Conservation (phyloP, 2,797 vertebrate species). For the Trachurus trachurus region DNA sequence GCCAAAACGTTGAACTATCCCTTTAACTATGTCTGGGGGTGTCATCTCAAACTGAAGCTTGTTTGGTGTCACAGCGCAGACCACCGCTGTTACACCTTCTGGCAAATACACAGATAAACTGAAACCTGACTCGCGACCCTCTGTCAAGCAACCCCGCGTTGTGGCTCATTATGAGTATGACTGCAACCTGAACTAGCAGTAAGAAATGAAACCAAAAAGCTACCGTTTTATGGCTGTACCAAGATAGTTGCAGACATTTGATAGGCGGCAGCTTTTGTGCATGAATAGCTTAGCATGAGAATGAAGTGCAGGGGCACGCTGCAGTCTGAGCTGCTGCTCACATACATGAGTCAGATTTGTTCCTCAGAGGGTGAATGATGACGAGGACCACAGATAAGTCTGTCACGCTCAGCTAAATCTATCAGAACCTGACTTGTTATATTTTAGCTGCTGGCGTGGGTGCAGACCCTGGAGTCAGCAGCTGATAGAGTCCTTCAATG, state of each 20-base stretch:
- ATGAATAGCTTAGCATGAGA: not conserved
- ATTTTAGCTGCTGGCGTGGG: not conserved
- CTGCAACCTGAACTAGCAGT: not conserved
- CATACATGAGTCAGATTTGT: not conserved
- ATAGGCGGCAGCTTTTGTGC: slow-evolving; percentile 4
- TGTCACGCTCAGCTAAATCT: not conserved
- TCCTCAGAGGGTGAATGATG: slow-evolving; percentile 9
- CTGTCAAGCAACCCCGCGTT: not conserved
- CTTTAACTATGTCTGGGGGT: not conserved
- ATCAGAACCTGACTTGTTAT: not conserved
- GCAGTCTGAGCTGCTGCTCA: not conserved
- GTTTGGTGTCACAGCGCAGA: not conserved
- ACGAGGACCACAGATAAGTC: not conserved
- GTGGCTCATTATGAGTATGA: not conserved
- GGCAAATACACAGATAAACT: not conserved
- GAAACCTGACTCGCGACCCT: not conserved
- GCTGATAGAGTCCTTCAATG: not conserved
- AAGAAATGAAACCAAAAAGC: not conserved
- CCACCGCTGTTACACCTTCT: not conserved
- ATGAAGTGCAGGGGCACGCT: not conserved
- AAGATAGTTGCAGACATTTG: not conserved
- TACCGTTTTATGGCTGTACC: not conserved
- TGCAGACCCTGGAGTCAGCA: not conserved
- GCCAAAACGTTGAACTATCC: too few relatives aligned
- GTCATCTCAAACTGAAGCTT: not conserved